These are phyloP conservation scores for Dryobota labecula DNA, from an alignment of 2,888 invertebrate genomes.

Conservation along the genomic window DNA sequence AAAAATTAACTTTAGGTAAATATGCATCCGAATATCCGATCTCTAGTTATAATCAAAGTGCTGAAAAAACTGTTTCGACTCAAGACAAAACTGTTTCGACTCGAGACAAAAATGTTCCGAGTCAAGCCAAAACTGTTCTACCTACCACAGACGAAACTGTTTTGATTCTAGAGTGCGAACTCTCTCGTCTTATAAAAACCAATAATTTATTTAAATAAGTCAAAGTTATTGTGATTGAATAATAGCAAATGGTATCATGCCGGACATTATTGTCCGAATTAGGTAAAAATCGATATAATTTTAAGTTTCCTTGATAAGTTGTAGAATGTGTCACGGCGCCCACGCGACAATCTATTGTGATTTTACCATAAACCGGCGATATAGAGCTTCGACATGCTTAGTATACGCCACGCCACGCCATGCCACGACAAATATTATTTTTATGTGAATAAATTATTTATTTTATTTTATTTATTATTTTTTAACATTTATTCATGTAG, in stretches of 20 bases:
- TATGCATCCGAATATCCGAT: no score
- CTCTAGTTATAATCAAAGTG: neutral
- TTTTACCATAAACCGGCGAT: slow-evolving; percentile 59
- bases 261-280: slow-evolving; percentile 65
- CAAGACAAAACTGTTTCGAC: neutral
- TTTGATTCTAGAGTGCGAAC: neutral
- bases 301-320: slow-evolving; percentile 69
- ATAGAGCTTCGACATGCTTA: slow-evolving; percentile 49
- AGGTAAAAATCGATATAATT: slow-evolving; percentile 66
- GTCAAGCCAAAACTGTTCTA: neutral
- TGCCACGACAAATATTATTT: neutral
- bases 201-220: slow-evolving; percentile 39
- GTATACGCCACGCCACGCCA: slow-evolving; percentile 51
- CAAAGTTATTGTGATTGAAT: slow-evolving; percentile 47
- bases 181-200: neutral
- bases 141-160: neutral
- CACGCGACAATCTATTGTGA: slow-evolving; percentile 68
- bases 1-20: no score
- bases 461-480: no score
- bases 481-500: neutral
- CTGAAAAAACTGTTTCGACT: neutral
- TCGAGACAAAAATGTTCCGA: neutral
- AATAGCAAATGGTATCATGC: slow-evolving; percentile 45
- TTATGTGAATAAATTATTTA: no score
- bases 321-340: slow-evolving; percentile 73